These are phyloP conservation scores for Caenorhabditis sulstoni DNA, from an alignment of 2,888 invertebrate species.

Conservation along the genomic window DNA sequence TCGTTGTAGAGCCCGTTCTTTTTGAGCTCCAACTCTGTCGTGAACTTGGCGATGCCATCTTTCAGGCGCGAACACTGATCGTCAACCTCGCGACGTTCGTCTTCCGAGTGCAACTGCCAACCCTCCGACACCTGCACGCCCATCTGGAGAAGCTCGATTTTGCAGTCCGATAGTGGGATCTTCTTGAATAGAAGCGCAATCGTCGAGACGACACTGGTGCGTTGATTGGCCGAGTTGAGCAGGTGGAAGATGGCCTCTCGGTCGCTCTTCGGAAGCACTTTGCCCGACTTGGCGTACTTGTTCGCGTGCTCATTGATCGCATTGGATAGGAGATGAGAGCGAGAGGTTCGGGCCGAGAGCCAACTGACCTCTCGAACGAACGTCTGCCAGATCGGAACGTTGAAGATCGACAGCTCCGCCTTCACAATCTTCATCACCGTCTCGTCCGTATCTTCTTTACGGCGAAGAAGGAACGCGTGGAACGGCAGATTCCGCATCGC, in stretches of 20 bases:
- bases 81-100: slow-evolving; percentile 39
- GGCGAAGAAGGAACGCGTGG: slow-evolving; percentile 62
- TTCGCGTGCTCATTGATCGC: slow-evolving; percentile 62
- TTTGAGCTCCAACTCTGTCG: slow-evolving; percentile 62
- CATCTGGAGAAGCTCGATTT: slow-evolving; percentile 61
- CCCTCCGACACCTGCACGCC: slow-evolving; percentile 56
- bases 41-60: slow-evolving; percentile 62
- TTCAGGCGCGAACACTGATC: slow-evolving; percentile 56
- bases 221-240: slow-evolving; percentile 41
- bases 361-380: slow-evolving; percentile 45
- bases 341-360: slow-evolving; percentile 55
- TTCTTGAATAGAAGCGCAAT: slow-evolving; percentile 61
- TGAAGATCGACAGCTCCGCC: slow-evolving; percentile 67
- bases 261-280: slow-evolving; percentile 39
- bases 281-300: slow-evolving; percentile 44
- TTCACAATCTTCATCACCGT: slow-evolving; percentile 61
- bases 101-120: slow-evolving; percentile 37
- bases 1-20: slow-evolving; percentile 62
- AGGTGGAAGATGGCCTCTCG: slow-evolving; percentile 36
- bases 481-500: slow-evolving; percentile 57
- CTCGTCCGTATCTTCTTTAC: slow-evolving; percentile 55
- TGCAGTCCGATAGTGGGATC: slow-evolving; percentile 61
- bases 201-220: slow-evolving; percentile 54
- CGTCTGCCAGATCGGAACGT: slow-evolving; percentile 64
- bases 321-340: slow-evolving; percentile 54